Conservation (phyloP, 64 coral and sea anemone genomes). For the Stichodactyla mertensii region DNA sequence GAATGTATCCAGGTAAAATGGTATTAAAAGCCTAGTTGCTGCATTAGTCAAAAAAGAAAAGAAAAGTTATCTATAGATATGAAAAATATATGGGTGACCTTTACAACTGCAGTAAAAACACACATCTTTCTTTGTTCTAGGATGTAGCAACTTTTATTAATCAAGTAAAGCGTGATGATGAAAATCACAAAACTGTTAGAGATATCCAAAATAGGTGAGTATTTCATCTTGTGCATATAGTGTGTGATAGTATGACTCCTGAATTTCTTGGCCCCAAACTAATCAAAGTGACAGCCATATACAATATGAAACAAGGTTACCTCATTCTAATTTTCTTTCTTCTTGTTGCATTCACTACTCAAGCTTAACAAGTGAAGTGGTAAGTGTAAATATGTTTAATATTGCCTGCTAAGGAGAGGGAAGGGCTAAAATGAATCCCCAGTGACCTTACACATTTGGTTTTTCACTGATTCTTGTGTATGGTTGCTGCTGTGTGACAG, state of each 20-base stretch:
- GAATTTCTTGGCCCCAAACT: not conserved
- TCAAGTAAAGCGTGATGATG: slow-evolving; percentile 94
- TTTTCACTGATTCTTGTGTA: not conserved
- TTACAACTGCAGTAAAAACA: too few species aligned
- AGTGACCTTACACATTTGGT: not conserved
- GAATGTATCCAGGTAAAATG: slow-evolving; percentile 72
- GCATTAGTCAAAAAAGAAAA: too few species aligned
- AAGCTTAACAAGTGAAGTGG: slow-evolving; percentile 82
- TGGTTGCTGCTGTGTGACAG: not conserved
- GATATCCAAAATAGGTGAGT: slow-evolving; percentile 85
- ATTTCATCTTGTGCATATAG: too few species aligned
- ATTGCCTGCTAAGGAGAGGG: too few species aligned
- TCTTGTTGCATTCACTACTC: slow-evolving; percentile 17
- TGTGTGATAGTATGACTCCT: not conserved
- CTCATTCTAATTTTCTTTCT: slow-evolving; percentile 14
- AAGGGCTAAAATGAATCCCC: too few species aligned
- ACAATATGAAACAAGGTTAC: too few species aligned
- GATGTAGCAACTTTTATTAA: slow-evolving; percentile 97
- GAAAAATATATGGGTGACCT: too few species aligned
- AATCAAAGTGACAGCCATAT: too few species aligned
- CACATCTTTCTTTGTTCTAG: not conserved
- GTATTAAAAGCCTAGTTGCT: too few species aligned
- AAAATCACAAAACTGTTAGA: slow-evolving; percentile 77
- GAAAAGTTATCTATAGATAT: too few species aligned
- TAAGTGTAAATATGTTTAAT: slow-evolving; percentile 23